phyloP scores from a whole-genome alignment of 2,113 vertebrate genomes.

The Craseonycteris thonglongyai region DNA sequence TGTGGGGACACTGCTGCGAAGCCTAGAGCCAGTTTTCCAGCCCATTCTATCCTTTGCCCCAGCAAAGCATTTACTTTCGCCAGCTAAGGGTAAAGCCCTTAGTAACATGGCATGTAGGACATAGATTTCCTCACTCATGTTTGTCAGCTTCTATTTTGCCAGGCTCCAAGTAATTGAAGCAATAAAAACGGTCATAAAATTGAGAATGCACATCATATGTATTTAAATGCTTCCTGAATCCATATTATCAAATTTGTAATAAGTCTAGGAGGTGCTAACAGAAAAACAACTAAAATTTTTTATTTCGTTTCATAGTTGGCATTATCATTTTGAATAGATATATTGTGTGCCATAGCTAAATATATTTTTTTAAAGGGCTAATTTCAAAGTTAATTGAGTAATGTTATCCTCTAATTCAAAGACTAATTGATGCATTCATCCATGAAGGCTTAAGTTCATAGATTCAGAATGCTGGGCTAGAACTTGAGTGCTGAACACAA shows the following conservation, averaged over 20 bases:
- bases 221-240: constrained; percentile 13
- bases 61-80: neutral
- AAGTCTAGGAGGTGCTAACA: constrained; percentile 6
- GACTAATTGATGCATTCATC: neutral
- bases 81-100: neutral
- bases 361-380: constrained; percentile 25
- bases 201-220: neutral
- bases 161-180: constrained; percentile 37
- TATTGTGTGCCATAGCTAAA: neutral
- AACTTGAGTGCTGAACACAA: neutral
- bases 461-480: neutral
- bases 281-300: constrained; percentile 33
- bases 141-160: neutral
- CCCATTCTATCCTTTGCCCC: neutral
- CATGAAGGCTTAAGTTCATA: constrained; percentile 1
- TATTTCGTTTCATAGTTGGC: constrained; percentile 41
- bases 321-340: constrained; percentile 26
- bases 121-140: neutral
- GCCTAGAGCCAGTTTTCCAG: fast-evolving
- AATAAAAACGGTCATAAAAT: neutral
- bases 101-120: neutral
- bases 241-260: neutral
- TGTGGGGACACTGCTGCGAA: neutral
- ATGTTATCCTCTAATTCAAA: constrained; percentile 40
- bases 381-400: constrained; percentile 51